These are phyloP conservation scores for Vicugna pacos DNA, from an alignment of 2,113 vertebrate species.

Conservation along the genomic window DNA sequence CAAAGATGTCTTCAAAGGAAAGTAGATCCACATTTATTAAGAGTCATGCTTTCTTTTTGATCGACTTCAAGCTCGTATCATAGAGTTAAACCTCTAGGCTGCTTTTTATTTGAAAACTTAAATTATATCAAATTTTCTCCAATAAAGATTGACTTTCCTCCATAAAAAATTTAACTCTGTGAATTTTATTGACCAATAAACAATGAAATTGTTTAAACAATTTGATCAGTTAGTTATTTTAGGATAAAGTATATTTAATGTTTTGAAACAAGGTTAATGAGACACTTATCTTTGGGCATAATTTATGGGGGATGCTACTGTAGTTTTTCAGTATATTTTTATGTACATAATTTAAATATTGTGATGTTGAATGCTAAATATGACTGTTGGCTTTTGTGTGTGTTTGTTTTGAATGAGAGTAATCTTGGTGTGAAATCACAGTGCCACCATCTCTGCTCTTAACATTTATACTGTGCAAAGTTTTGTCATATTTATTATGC, in stretches of 20 bases:
- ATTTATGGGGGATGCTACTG: conserved; percentile 76
- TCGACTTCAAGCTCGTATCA: conserved; percentile 67
- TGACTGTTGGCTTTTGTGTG: conserved; percentile 60
- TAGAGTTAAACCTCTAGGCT: background rate
- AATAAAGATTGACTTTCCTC: conserved; percentile 39
- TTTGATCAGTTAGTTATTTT: conserved; percentile 76
- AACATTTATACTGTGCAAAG: conserved; percentile 72
- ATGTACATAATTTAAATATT: conserved; percentile 73
- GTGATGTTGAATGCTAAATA: conserved; percentile 82
- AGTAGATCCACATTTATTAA: conserved; percentile 36
- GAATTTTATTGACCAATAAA: conserved; percentile 63
- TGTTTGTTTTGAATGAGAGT: conserved; percentile 63
- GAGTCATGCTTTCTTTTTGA: conserved; percentile 49
- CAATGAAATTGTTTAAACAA: conserved; percentile 71
- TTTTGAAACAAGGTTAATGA: conserved; percentile 79
- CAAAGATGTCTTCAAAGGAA: conserved; percentile 62
- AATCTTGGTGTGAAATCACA: conserved; percentile 78
- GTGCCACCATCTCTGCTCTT: conserved; percentile 29
- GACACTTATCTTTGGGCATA: conserved; percentile 70
- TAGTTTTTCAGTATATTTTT: conserved; percentile 44
- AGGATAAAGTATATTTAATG: conserved; percentile 70
- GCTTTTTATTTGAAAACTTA: conserved; percentile 51
- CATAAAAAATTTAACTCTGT: conserved; percentile 47
- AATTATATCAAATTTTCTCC: conserved; percentile 46
- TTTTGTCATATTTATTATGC: conserved; percentile 61